Conservation (phyloP, 2,888 invertebrate species). For the Cephus rjabovi region DNA sequence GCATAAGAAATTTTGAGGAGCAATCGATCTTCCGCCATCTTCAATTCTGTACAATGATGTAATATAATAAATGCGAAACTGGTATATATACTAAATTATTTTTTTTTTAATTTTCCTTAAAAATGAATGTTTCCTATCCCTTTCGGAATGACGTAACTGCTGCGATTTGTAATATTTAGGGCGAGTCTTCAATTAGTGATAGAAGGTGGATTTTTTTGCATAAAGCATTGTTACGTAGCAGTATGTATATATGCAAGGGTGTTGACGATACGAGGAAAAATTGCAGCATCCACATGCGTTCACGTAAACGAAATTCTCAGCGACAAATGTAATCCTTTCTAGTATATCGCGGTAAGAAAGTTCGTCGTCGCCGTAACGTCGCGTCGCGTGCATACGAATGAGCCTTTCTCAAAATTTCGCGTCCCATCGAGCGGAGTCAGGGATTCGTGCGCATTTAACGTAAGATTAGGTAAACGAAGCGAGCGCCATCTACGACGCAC, state of each 20-base stretch:
- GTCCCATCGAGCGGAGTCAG: no score
- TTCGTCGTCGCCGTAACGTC: slow-evolving; percentile 26
- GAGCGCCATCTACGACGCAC: no score
- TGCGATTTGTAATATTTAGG: neutral
- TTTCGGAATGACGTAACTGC: neutral
- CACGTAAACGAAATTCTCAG: no score
- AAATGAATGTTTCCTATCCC: neutral
- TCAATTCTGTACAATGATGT: neutral
- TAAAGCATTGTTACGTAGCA: no score
- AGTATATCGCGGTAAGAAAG: neutral
- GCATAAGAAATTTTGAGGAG: neutral
- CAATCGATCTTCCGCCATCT: neutral
- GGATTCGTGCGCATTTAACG: no score
- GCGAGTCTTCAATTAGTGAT: no score
- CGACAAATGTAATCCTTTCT: no score
- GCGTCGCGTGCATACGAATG: slow-evolving; percentile 29
- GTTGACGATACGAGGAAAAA: no score
- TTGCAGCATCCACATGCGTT: no score
- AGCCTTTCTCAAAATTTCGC: slow-evolving; percentile 16
- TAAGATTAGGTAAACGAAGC: no score
- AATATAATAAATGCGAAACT: neutral
- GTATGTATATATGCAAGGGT: no score
- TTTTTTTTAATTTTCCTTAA: neutral
- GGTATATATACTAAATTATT: neutral
- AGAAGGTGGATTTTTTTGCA: no score